Conservation (phyloP, 2,113 vertebrate species). For the Donacobius atricapilla region DNA sequence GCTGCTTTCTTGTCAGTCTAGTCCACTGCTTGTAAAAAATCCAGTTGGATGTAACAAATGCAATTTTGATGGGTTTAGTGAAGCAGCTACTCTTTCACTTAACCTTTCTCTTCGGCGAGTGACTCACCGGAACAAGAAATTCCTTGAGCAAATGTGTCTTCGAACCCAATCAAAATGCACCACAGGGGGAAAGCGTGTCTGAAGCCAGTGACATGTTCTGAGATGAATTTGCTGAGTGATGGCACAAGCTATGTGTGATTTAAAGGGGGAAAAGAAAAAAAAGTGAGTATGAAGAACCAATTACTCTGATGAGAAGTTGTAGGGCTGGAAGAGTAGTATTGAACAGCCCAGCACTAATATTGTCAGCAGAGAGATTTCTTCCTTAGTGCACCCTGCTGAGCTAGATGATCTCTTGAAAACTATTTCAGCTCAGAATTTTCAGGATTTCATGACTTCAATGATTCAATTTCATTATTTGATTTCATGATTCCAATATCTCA, state of each 20-base stretch:
- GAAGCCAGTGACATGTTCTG: neutral
- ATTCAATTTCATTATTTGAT: neutral
- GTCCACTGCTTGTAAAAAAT: slow-evolving; percentile 60
- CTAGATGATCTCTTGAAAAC: neutral
- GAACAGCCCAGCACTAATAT: neutral
- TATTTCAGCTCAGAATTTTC: neutral
- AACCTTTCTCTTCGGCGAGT: slow-evolving; percentile 4
- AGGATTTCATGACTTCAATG: neutral
- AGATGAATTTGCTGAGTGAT: neutral
- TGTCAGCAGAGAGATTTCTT: neutral
- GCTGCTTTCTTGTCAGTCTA: slow-evolving; percentile 64
- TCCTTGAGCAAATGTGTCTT: neutral
- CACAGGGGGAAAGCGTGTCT: neutral
- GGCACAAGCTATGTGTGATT: neutral
- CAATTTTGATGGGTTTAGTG: slow-evolving; percentile 66
- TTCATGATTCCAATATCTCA: neutral
- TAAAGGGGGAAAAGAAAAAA: neutral
- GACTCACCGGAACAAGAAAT: slow-evolving; percentile 58
- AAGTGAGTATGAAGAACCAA: neutral
- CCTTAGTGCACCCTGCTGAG: neutral
- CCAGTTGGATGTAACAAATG: slow-evolving; percentile 65
- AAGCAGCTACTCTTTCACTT: slow-evolving; percentile 41
- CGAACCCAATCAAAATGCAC: neutral
- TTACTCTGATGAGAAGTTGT: neutral
- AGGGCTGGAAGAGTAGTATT: neutral